These are phyloP conservation scores for Clitarchus hookeri DNA, from an alignment of 2,888 invertebrate genomes.

Conservation along the genomic window DNA sequence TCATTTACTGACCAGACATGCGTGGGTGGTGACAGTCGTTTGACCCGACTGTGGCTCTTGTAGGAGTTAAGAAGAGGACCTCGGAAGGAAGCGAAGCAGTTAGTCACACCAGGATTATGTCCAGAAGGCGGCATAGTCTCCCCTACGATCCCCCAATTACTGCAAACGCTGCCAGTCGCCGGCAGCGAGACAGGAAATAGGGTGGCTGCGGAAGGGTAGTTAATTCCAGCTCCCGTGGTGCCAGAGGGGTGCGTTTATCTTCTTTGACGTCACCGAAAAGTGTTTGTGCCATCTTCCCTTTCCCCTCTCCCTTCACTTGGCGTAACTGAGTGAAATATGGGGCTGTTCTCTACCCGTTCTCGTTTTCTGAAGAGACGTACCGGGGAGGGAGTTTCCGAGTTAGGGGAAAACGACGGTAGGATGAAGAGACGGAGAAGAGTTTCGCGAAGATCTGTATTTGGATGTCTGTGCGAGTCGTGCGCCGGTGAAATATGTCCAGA, in stretches of 20 bases:
- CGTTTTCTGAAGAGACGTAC: background rate
- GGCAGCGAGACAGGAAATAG: conserved; percentile 16
- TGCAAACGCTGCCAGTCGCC: background rate
- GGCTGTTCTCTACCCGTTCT: background rate
- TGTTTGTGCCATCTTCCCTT: conserved; percentile 11
- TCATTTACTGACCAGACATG: no score
- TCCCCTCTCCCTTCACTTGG: background rate
- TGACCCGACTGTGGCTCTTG: no score
- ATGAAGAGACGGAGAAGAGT: background rate
- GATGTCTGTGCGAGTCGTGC: background rate
- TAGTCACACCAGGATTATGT: background rate
- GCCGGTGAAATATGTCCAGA: background rate
- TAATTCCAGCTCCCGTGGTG: conserved; percentile 10
- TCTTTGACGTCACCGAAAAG: conserved; percentile 30
- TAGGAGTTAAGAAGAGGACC: no score
- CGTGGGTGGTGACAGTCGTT: no score
- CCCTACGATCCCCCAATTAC: background rate
- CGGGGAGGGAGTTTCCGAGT: background rate
- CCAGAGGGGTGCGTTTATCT: conserved; percentile 20
- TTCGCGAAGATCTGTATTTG: background rate
- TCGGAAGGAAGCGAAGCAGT: background rate
- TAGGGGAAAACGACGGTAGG: background rate
- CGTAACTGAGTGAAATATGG: conserved; percentile 22
- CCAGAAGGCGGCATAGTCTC: background rate
- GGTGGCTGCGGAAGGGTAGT: conserved; percentile 18